Evolutionary conservation across 2,113 vertebrate genomes (phyloP).

Genomic region (Ceratotherium simum): DNA sequence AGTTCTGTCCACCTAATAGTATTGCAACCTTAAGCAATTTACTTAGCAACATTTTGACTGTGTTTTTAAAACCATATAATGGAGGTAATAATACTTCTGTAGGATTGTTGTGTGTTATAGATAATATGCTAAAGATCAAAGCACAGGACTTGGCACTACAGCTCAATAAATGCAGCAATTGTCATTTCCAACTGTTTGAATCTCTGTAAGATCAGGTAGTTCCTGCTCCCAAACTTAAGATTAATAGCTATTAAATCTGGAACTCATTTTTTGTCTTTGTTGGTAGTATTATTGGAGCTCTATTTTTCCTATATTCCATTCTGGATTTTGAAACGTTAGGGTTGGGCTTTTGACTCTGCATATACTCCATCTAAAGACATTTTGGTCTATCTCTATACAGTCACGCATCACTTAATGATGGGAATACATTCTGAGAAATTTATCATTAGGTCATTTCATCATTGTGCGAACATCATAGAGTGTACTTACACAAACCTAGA

Average conservation of each 20-base stretch:
- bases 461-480: too few species aligned
- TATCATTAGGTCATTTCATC: too few species aligned
- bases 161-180: constrained; percentile 48
- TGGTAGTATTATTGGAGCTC: constrained; percentile 5
- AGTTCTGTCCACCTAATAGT: constrained; percentile 48
- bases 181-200: constrained; percentile 46
- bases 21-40: constrained; percentile 43
- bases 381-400: not conserved
- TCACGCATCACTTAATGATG: too few species aligned
- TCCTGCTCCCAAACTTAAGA: constrained; percentile 21
- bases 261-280: constrained; percentile 30
- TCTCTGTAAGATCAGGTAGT: constrained; percentile 30
- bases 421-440: too few species aligned
- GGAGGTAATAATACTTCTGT: constrained; percentile 55
- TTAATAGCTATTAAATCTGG: constrained; percentile 36
- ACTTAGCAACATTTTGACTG: constrained; percentile 37
- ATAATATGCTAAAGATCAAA: constrained; percentile 48
- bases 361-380: not conserved
- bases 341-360: not conserved
- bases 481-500: too few species aligned
- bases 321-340: constrained; percentile 27
- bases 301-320: constrained; percentile 23
- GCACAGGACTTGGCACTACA: not conserved
- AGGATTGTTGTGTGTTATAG: constrained; percentile 40
- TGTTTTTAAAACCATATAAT: constrained; percentile 50